Evolutionary conservation across 2,797 vertebrate genomes (phyloP), one percentile per base, ranked within the genome.

Genomic region (Halcyon leucocephala): DNA sequence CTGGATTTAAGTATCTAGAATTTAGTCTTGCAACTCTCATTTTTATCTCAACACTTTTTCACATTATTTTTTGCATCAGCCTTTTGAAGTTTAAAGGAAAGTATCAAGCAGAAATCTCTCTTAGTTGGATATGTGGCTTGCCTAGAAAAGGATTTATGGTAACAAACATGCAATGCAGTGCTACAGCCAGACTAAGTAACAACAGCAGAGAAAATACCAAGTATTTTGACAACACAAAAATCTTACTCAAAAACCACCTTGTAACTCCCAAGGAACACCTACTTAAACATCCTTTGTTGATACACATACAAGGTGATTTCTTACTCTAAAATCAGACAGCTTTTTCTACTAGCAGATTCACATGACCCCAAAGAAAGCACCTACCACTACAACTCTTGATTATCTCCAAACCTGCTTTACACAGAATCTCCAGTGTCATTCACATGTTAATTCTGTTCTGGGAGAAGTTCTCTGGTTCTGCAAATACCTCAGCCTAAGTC

Each of bases 191-290:
- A 82, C 48, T 54, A 60, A 79, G 78, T 48, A 90, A 93, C 35
- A 83, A 87, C 52, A 88, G 20, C 21, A 65, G 44, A 91, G 55
- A 87, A 91, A 89, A 95, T 19, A 89, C 31, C 31, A 2, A 44
- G 76, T 80, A 80, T 89, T 93, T 64, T 71, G 79, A 78, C 69
- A 94, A 90, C 55, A 89, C 42, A 85, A 55, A 41, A 15, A 57
- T 15, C 35, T 49, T 37, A 31, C 31, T 54, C 15, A 3, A 73
- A 81, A 74, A 69, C 17, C 49, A 54, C 44, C 15, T 41, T 64
- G 25, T 80, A 81, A 74, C 41, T 81, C 26, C 18, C 52, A 95
- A 91, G 26, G 39, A 92, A 82, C 11, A 64, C 33, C 31, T 70
- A 66, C 70, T 76, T 73, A 29, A 0, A 72, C 18, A 10, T 81